Conservation (phyloP, 2,113 vertebrate genomes). For the Macquaria australasica region DNA sequence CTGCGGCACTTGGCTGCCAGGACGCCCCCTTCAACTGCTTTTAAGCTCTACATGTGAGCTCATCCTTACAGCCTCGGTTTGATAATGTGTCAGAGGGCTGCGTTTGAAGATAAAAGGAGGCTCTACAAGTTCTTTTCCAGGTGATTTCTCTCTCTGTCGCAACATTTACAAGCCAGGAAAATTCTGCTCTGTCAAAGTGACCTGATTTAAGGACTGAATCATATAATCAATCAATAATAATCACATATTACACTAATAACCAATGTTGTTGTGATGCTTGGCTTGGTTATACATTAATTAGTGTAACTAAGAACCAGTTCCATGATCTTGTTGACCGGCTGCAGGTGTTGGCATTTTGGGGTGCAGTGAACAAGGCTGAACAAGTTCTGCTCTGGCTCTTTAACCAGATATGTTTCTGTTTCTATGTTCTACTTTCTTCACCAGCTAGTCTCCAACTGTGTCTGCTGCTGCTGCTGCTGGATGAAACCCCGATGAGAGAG, state of each 20-base stretch:
- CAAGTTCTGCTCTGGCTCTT: too few species aligned
- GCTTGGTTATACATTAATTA: neutral
- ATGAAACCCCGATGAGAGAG: too few species aligned
- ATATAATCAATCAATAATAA: neutral
- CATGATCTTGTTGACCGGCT: too few species aligned
- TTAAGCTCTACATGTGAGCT: neutral
- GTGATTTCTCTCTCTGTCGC: neutral
- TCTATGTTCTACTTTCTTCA: too few species aligned
- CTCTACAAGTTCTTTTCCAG: constrained; percentile 1
- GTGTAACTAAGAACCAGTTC: neutral
- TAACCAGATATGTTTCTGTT: too few species aligned
- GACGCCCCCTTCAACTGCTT: neutral
- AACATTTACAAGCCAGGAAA: neutral
- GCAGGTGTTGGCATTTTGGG: too few species aligned
- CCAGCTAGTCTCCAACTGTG: too few species aligned
- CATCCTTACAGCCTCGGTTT: neutral
- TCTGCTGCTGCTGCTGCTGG: too few species aligned
- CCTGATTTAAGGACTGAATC: neutral
- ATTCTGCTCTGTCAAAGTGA: neutral
- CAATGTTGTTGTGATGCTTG: neutral
- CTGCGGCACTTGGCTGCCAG: neutral
- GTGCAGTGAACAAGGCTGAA: too few species aligned
- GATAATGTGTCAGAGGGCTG: constrained; percentile 43
- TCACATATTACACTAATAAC: neutral
- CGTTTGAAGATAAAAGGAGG: constrained; percentile 48